Evolutionary conservation across 2,888 invertebrate genomes (phyloP).

Genomic region (Gastrophysa polygoni): DNA sequence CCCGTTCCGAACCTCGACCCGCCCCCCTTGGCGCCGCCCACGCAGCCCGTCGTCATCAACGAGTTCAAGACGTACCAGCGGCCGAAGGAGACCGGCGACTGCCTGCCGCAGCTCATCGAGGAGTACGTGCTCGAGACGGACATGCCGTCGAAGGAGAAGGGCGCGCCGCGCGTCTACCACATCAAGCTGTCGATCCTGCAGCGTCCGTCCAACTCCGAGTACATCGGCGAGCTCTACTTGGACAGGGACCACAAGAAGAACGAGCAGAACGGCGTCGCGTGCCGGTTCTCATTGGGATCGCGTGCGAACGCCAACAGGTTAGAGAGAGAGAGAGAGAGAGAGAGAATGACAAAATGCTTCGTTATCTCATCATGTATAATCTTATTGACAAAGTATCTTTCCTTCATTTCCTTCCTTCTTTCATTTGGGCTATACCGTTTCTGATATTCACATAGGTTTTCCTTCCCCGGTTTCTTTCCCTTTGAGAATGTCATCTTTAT

Average conservation of each 20-base stretch:
- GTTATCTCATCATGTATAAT: too few species aligned
- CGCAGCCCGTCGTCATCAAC: slow-evolving; percentile 42
- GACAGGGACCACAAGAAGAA: slow-evolving; percentile 71
- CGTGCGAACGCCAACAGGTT: slow-evolving; percentile 50
- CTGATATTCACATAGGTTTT: too few species aligned
- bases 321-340: too few species aligned
- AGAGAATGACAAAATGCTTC: too few species aligned
- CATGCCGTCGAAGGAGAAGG: slow-evolving; percentile 61
- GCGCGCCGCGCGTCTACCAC: slow-evolving; percentile 66
- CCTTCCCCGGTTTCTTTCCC: too few species aligned
- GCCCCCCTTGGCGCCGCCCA: slow-evolving; percentile 21
- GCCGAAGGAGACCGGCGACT: slow-evolving; percentile 57
- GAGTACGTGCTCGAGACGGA: slow-evolving; percentile 91
- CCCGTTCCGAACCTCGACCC: slow-evolving; percentile 31
- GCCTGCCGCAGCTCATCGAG: slow-evolving; percentile 77
- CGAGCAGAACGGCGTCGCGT: slow-evolving; percentile 75
- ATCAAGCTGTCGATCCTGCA: slow-evolving; percentile 88
- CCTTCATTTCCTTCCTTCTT: too few species aligned
- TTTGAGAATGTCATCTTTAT: too few species aligned
- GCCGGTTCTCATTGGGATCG: slow-evolving; percentile 72
- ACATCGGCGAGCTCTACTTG: slow-evolving; percentile 87
- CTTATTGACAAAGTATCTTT: too few species aligned
- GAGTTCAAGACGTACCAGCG: slow-evolving; percentile 56
- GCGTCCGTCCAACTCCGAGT: slow-evolving; percentile 86
- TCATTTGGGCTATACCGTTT: too few species aligned